Evolutionary conservation across 2,888 invertebrate species (phyloP).

Genomic region (Tanytarsus gracilentus): DNA sequence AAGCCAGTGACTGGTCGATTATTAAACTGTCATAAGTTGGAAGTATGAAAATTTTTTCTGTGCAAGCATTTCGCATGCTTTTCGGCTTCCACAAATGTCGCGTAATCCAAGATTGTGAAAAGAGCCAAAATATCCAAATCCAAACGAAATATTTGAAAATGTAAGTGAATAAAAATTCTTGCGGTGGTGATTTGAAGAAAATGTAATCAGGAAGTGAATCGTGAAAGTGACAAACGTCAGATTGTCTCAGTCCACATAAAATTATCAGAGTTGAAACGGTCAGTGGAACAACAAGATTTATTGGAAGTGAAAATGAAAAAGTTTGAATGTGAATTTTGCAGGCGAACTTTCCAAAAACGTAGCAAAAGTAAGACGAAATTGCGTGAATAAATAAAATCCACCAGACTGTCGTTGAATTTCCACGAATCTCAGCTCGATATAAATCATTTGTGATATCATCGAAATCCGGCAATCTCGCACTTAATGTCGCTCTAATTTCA

Average conservation of each 20-base stretch:
- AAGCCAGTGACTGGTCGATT: constrained; percentile 72
- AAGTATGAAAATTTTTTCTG: constrained; percentile 73
- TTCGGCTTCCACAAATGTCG: constrained; percentile 77
- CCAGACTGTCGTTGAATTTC: constrained; percentile 39
- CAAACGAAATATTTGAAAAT: constrained; percentile 56
- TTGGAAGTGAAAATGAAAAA: constrained; percentile 76
- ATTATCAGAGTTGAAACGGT: constrained; percentile 59
- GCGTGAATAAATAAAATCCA: constrained; percentile 60
- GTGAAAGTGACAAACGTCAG: constrained; percentile 59
- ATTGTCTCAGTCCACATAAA: constrained; percentile 55
- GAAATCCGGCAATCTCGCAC: constrained; percentile 31
- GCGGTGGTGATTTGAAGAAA: constrained; percentile 72
- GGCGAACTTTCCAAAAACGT: constrained; percentile 65
- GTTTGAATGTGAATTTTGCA: constrained; percentile 84
- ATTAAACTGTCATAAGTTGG: constrained; percentile 77
- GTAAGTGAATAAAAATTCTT: constrained; percentile 48
- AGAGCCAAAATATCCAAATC: constrained; percentile 71
- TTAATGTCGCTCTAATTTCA: constrained; percentile 41
- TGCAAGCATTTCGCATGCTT: constrained; percentile 72
- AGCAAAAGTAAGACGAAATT: constrained; percentile 55
- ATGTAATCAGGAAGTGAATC: constrained; percentile 67
- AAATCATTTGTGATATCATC: constrained; percentile 45
- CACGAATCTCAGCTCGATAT: constrained; percentile 30
- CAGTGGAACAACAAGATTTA: constrained; percentile 66
- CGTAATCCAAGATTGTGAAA: constrained; percentile 81